These are phyloP conservation scores for Araneus ventricosus DNA, from an alignment of 1,140 invertebrate species.

Conservation along the genomic window DNA sequence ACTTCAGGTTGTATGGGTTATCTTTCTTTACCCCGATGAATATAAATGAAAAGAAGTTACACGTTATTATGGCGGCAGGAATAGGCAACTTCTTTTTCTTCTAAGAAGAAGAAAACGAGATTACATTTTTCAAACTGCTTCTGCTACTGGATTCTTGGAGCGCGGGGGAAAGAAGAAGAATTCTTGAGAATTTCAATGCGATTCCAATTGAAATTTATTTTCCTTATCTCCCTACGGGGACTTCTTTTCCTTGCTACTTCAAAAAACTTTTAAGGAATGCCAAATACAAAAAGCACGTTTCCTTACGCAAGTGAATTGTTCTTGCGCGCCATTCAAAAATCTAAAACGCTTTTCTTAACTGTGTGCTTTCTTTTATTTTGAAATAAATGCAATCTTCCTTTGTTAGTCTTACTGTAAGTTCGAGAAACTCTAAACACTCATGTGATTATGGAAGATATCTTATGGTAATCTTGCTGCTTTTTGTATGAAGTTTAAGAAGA, in stretches of 20 bases:
- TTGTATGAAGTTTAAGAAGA: no score
- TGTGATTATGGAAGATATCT: no score
- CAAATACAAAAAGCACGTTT: neutral
- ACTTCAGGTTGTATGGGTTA: no score
- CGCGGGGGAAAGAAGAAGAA: neutral
- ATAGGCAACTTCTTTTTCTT: neutral
- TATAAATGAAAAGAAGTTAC: no score
- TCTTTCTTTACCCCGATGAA: no score
- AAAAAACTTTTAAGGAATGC: conserved; percentile 36
- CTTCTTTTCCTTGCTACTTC: neutral
- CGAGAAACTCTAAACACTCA: no score
- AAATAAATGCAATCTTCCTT: no score
- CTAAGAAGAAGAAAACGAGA: neutral
- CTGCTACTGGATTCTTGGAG: neutral
- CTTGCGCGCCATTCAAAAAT: conserved; percentile 5
- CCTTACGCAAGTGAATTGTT: conserved; percentile 23
- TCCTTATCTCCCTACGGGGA: conserved; percentile 27
- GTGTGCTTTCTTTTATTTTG: neutral
- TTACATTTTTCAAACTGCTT: neutral
- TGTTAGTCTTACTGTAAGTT: no score
- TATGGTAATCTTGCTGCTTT: no score
- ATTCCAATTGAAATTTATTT: conserved; percentile 39
- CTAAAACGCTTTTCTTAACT: neutral
- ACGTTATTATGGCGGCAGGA: no score
- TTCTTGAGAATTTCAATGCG: conserved; percentile 31